Percentiles rank a stretch among this genome's conserved stretches.
Evolutionary conservation across 2,113 vertebrate species (phyloP).

Genomic region (Turnix velox): DNA sequence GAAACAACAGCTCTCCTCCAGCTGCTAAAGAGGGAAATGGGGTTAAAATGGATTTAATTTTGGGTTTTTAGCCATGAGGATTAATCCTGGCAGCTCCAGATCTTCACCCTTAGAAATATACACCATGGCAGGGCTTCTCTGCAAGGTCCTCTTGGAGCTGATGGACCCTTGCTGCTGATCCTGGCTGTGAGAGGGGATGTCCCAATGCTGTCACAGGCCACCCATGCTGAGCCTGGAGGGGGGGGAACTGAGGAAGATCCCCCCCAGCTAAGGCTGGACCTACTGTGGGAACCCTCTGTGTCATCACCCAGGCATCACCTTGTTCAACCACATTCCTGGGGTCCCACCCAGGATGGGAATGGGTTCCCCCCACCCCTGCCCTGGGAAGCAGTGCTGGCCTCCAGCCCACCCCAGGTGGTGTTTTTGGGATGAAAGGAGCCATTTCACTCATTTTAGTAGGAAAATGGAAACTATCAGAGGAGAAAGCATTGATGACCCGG

Average conservation of each 20-base stretch:
- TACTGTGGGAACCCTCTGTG: fast-evolving
- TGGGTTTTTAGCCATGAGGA: too few relatives aligned
- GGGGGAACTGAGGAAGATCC: not conserved
- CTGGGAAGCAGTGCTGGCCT: not conserved
- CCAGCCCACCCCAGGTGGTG: not conserved
- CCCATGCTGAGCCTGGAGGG: not conserved
- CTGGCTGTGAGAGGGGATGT: not conserved
- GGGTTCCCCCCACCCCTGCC: too few relatives aligned
- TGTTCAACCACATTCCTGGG: not conserved
- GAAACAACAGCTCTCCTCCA: not conserved
- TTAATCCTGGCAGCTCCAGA: not conserved
- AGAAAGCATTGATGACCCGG: fast-evolving
- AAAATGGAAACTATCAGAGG: not conserved
- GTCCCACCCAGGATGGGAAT: not conserved
- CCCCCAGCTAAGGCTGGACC: fast-evolving
- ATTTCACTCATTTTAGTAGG: not conserved
- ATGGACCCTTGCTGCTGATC: not conserved
- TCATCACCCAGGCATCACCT: not conserved
- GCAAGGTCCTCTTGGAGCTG: not conserved
- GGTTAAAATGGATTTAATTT: too few relatives aligned
- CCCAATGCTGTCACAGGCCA: not conserved
- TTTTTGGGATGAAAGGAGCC: not conserved
- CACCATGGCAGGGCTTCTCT: not conserved
- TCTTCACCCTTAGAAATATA: fast-evolving
- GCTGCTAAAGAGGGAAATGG: not conserved